Evolutionary conservation across 1,140 invertebrate genomes (phyloP).

Genomic region (silkworm (Bombyx mori)): ASM3026992v2 NC_085109.1:9759001-9759500

Average conservation of each 20-base stretch:
- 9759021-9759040: conserved; percentile 32
- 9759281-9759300: conserved; percentile 30
- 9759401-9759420: too few relatives aligned
- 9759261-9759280: conserved; percentile 48
- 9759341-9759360: too few relatives aligned
- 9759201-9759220: conserved; percentile 58
- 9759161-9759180: conserved; percentile 35
- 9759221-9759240: conserved; percentile 53
- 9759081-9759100: conserved; percentile 45
- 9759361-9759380: too few relatives aligned
- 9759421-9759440: too few relatives aligned
- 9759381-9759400: too few relatives aligned
- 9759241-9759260: conserved; percentile 32
- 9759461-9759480: too few relatives aligned
- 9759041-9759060: conserved; percentile 31
- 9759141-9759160: conserved; percentile 48
- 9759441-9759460: too few relatives aligned
- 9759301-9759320: too few relatives aligned
- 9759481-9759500: too few relatives aligned
- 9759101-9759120: conserved; percentile 29
- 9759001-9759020: not conserved
- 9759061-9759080: conserved; percentile 59
- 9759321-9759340: too few relatives aligned
- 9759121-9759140: conserved; percentile 34
- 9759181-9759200: conserved; percentile 21